Evolutionary conservation across 2,797 vertebrate species (phyloP).

Genomic region (Crocidura indochinensis): DNA sequence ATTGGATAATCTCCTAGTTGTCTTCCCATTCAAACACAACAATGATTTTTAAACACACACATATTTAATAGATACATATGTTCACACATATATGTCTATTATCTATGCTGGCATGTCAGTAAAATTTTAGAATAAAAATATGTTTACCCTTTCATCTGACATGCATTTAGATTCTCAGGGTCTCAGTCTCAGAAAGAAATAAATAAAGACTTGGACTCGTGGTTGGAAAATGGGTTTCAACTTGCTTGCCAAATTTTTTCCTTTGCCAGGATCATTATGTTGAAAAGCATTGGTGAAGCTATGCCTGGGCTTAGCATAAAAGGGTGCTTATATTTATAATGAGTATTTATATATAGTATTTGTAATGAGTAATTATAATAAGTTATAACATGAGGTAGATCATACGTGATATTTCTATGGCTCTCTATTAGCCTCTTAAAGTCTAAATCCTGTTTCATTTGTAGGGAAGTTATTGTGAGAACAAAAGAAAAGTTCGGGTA

Average conservation of each 20-base stretch:
- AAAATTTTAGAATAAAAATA: slow-evolving; percentile 58
- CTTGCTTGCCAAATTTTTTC: slow-evolving; percentile 80
- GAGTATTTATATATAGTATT: slow-evolving; percentile 83
- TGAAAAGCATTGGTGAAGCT: slow-evolving; percentile 77
- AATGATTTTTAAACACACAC: slow-evolving; percentile 29
- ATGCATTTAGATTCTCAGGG: slow-evolving; percentile 68
- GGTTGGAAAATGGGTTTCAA: slow-evolving; percentile 83
- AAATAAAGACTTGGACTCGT: slow-evolving; percentile 80
- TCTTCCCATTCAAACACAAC: slow-evolving; percentile 12
- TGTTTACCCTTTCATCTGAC: slow-evolving; percentile 61
- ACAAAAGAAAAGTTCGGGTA: slow-evolving; percentile 45
- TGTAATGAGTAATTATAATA: slow-evolving; percentile 84
- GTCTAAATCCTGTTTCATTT: slow-evolving; percentile 63
- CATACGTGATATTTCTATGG: slow-evolving; percentile 79
- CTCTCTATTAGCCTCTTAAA: slow-evolving; percentile 80
- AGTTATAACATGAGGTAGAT: slow-evolving; percentile 78
- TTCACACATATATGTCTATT: background rate
- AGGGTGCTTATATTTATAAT: slow-evolving; percentile 83
- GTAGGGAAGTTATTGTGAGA: slow-evolving; percentile 54
- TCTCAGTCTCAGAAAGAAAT: slow-evolving; percentile 64
- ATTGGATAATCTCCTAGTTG: background rate
- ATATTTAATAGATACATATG: background rate
- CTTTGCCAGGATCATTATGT: slow-evolving; percentile 83
- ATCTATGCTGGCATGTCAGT: slow-evolving; percentile 37
- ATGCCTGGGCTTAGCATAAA: slow-evolving; percentile 78